phyloP scores from a whole-genome alignment of 2,888 invertebrate genomes.

The Morinoia aosen region DNA sequence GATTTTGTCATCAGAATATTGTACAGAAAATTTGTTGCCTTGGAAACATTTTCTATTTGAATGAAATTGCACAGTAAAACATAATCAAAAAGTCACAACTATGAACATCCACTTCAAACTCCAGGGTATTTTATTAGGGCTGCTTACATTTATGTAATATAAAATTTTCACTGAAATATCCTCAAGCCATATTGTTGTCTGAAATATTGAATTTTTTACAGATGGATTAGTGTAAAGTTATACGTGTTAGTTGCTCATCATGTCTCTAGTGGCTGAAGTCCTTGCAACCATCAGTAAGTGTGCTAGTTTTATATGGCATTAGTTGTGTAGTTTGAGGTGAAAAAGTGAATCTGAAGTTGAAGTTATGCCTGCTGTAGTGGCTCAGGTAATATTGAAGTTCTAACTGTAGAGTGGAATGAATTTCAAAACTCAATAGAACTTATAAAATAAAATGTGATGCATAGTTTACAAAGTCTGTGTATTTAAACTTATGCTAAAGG shows the following conservation, averaged over 20 bases:
- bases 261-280: constrained; percentile 39
- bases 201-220: neutral
- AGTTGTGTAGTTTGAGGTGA: neutral
- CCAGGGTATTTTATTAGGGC: too few relatives aligned
- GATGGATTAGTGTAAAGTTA: neutral
- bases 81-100: too few relatives aligned
- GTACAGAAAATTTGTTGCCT: too few relatives aligned
- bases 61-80: too few relatives aligned
- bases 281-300: constrained; percentile 37
- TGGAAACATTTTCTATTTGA: too few relatives aligned
- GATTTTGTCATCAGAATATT: too few relatives aligned
- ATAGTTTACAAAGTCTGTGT: neutral
- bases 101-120: too few relatives aligned
- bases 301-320: neutral
- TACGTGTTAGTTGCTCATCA: neutral
- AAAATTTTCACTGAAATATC: neutral
- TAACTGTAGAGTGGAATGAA: neutral
- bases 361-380: neutral
- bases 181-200: neutral
- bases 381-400: neutral
- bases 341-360: too few relatives aligned
- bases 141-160: too few relatives aligned
- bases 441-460: neutral
- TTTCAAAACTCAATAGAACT: neutral
- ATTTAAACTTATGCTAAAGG: neutral